Evolutionary conservation across 2,113 vertebrate species (phyloP), one percentile per base, ranked within the genome.

Genomic region (Lampris megalopsis): DNA sequence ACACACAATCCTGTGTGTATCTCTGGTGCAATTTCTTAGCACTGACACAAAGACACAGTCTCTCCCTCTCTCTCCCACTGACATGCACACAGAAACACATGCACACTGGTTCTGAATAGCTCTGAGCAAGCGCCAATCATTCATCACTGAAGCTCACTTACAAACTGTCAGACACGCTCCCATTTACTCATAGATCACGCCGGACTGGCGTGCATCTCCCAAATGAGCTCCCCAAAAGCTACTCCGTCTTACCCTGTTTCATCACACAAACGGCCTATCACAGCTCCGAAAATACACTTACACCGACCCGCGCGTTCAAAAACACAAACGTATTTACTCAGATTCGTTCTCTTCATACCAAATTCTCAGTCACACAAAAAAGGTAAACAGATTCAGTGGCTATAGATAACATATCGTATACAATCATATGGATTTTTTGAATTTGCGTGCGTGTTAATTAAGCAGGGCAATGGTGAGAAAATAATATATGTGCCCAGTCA

Each of bases 121-220:
- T 62, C 52, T 1, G 3, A 62, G 64, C 42, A 42, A 41, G 56
- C 64, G 57, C 74, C 90, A 75, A 82, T 89, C 82, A 86, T 81
- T 86, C 69, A 84, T 7, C 9, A 37, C 43, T 52, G 24, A 13
- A 49, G 59, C 63, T 83, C 81, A 48, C 81, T 86, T 80, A 75
- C 71, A 64, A 68, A 73, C 81, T 90, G 88, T 90, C 88, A 86
- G 71, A 68, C 68, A 9, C 63, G 4, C 35, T 89, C 58, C 62
- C 74, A 36, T 81, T 80, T 75, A 71, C 68, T 85, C 72, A 38
- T 89, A 69, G 63, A 91, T 91, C 87, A 82, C 8, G 52, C 52
- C 47, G 49, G 75, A 82, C 73, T 66, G 74, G 64, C 82, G 61
- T 67, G 65, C 75, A 50, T 67, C 50, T 58, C 65, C 62, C 38